Base-by-base conservation (phyloP, 2,888 invertebrate species). In the Lacanobia wlatinum region DNA sequence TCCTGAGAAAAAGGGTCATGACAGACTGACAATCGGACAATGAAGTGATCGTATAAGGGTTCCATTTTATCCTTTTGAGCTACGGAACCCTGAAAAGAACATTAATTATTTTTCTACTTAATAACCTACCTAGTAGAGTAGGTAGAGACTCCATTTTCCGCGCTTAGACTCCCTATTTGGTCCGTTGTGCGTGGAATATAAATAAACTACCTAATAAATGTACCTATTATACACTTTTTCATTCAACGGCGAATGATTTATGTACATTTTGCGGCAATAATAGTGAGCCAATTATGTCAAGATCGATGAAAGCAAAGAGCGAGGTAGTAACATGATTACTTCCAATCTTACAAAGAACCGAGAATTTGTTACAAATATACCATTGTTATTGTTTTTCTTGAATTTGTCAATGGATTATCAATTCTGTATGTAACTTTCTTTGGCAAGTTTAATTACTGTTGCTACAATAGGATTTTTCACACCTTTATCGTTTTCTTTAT, bases 361-460 rank as follows among this genome's bases (percentile, higher is more conserved):
- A 66, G 69, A 82, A 76, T 78, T 77, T 56, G 48, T 82, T 84
- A 85, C 75, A 84, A 80, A 77, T 61, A 72, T 59, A 78, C 77
- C 84, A 86, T 85, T 85, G 82, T 86, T 82, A 64, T 70, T 55
- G 79, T 86, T 78, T 85, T 85, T 85, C 6, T 77, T 46, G 43
- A 52, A 56, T 76, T 65, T 66, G 71, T 74, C 80, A 76, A 76
- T 73, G 38, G 60, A 56, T 68, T 68, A 75, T 82, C 56, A 59
- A 60, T 77, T 85, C 52, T 64, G 63, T 63, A 66, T 58, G 72
- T 83, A 56, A 67, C 71, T 79, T 52, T 79, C 80, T 72, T 70
- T 65, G 52, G 34, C 28, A 64, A 70, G 55, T 10, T 53, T 64
- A 69, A 64, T 63, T 46, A 46, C 21, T 23, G 61, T 68, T 68